Conservation (phyloP, 2,888 invertebrate species). For the Coecobrya sp. region DNA sequence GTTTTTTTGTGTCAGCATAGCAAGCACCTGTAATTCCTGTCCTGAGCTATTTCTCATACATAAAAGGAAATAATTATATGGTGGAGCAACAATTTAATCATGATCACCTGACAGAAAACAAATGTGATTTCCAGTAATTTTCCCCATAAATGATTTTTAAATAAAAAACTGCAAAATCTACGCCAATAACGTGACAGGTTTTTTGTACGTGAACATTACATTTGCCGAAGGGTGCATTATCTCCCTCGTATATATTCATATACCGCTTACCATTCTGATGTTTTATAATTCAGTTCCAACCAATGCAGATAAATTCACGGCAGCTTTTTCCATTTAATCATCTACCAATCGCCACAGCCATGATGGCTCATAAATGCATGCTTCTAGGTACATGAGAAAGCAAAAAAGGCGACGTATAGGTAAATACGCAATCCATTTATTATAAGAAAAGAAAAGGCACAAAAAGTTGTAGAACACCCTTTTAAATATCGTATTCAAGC, state of each 20-base stretch:
- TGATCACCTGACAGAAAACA: conserved; percentile 58
- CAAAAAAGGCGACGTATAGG: neutral
- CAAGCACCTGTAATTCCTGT: neutral
- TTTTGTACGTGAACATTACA: conserved; percentile 14
- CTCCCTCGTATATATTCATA: no score
- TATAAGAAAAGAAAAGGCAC: conserved; percentile 40
- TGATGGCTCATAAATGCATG: neutral
- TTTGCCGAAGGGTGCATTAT: conserved; percentile 63
- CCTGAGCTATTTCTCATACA: conserved; percentile 49
- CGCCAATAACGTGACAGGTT: conserved; percentile 62
- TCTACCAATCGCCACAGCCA: neutral
- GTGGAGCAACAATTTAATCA: conserved; percentile 68
- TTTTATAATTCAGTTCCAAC: conserved; percentile 21
- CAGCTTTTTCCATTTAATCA: neutral
- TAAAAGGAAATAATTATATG: conserved; percentile 57
- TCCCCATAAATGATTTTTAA: conserved; percentile 53
- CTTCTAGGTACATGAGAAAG: conserved; percentile 41
- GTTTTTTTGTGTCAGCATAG: conserved; percentile 26
- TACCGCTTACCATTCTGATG: neutral
- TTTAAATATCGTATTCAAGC: conserved; percentile 75
- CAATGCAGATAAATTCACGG: neutral
- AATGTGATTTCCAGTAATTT: conserved; percentile 71
- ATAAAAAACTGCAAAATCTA: conserved; percentile 63
- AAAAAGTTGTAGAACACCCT: conserved; percentile 78
- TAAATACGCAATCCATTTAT: conserved; percentile 30